Conservation (phyloP, 2,113 vertebrate genomes). For the Probosciger aterrimus region DNA sequence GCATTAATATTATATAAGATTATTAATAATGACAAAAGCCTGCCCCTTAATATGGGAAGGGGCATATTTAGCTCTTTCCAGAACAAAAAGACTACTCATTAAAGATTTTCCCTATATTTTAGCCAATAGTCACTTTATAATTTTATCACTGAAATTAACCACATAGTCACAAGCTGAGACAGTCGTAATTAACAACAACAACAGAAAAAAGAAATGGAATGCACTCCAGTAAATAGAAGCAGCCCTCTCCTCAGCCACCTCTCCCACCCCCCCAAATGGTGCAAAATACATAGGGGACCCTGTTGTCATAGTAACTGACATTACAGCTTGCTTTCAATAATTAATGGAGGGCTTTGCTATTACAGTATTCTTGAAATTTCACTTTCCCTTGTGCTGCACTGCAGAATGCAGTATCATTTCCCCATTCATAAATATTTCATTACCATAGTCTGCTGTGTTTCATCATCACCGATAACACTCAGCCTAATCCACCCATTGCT, state of each 20-base stretch:
- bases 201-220: slow-evolving; percentile 56
- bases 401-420: slow-evolving; percentile 78
- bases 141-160: neutral
- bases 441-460: slow-evolving; percentile 70
- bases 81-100: neutral
- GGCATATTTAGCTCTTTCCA: neutral
- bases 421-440: slow-evolving; percentile 88
- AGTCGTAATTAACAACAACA: slow-evolving; percentile 12
- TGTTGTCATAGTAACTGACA: slow-evolving; percentile 80
- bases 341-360: slow-evolving; percentile 82
- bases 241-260: neutral
- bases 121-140: neutral
- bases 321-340: slow-evolving; percentile 79
- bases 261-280: neutral
- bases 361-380: slow-evolving; percentile 76
- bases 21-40: neutral
- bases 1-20: slow-evolving; percentile 30
- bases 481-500: slow-evolving; percentile 61
- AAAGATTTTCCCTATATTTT: neutral
- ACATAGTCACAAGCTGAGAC: neutral
- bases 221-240: slow-evolving; percentile 26
- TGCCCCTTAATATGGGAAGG: neutral
- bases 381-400: slow-evolving; percentile 73
- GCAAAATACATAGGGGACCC: slow-evolving; percentile 73
- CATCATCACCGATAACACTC: slow-evolving; percentile 58